These are phyloP conservation scores for Pachycephus smyrnensis DNA, from an alignment of 2,888 invertebrate species.

Conservation along the genomic window DNA sequence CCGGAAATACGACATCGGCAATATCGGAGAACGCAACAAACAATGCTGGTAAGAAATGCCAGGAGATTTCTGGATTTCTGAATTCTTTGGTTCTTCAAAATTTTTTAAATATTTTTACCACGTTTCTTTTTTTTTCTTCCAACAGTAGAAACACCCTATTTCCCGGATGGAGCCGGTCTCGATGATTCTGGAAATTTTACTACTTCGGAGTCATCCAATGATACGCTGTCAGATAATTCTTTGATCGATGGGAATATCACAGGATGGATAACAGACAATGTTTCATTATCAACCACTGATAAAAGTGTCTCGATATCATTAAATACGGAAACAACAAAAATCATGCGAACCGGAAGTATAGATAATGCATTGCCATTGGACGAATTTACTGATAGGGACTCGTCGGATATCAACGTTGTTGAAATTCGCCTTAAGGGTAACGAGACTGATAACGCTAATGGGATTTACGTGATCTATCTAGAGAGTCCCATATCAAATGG, in stretches of 20 bases:
- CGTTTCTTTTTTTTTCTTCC: background rate
- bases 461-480: conserved; percentile 43
- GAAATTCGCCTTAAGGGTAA: background rate
- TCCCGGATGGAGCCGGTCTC: background rate
- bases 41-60: background rate
- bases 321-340: background rate
- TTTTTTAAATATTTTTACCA: background rate
- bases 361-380: background rate
- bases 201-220: background rate
- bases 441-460: conserved; percentile 37
- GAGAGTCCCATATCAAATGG: conserved; percentile 37
- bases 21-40: background rate
- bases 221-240: background rate
- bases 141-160: background rate
- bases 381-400: background rate
- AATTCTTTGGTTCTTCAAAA: background rate
- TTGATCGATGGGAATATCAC: background rate
- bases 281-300: conserved; percentile 10
- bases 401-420: background rate
- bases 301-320: background rate
- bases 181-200: background rate
- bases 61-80: background rate
- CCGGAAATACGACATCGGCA: background rate
- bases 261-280: background rate
- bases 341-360: background rate